Evolutionary conservation across 2,797 vertebrate species (phyloP).

Genomic region (Pterois miles): DNA sequence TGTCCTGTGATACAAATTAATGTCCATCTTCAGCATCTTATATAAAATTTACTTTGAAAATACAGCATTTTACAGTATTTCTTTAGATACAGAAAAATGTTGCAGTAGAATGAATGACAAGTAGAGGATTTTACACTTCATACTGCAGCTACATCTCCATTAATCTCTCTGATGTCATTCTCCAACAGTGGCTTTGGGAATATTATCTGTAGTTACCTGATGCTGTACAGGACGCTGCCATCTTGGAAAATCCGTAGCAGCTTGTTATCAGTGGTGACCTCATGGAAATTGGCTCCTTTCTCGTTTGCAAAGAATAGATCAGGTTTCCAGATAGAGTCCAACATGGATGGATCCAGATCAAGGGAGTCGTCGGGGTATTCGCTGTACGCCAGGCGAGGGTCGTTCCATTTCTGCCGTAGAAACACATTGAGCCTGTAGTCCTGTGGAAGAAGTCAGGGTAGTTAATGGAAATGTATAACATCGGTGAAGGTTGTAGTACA

Average conservation of each 20-base stretch:
- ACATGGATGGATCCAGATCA: conserved; percentile 94
- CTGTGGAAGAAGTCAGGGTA: conserved; percentile 70
- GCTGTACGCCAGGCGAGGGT: conserved; percentile 90
- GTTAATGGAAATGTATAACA: conserved; percentile 45
- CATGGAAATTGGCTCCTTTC: conserved; percentile 95
- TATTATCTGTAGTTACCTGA: conserved; percentile 83
- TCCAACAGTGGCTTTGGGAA: not conserved
- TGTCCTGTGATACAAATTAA: too few relatives aligned
- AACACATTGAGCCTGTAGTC: conserved; percentile 95
- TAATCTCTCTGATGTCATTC: not conserved
- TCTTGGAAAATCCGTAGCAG: conserved; percentile 94
- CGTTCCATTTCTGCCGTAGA: conserved; percentile 94
- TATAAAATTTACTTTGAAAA: not conserved
- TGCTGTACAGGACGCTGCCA: conserved; percentile 94
- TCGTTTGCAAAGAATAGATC: conserved; percentile 96
- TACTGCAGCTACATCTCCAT: not conserved
- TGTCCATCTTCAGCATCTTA: too few relatives aligned
- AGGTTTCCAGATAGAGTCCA: conserved; percentile 97
- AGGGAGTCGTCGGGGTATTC: conserved; percentile 94
- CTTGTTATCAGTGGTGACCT: conserved; percentile 96
- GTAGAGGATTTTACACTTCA: not conserved
- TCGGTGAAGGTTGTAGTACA: conserved; percentile 5
- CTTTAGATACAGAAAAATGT: too few relatives aligned
- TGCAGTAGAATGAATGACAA: not conserved
- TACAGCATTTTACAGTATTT: too few relatives aligned